phyloP scores from a whole-genome alignment of 2,113 vertebrate genomes.

The Naja naja region DNA sequence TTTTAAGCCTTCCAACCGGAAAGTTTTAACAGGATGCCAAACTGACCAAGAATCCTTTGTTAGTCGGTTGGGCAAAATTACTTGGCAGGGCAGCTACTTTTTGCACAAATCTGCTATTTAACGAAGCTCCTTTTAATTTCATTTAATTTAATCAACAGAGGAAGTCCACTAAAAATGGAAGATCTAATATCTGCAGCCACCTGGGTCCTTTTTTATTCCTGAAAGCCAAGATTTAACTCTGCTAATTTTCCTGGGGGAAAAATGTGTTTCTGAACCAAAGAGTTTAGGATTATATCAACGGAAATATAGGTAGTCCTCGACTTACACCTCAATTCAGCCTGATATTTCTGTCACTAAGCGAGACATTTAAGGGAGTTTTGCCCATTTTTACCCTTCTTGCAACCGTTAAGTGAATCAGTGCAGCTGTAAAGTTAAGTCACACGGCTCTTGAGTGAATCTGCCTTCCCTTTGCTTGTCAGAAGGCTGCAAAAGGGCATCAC shows the following conservation, averaged over 20 bases:
- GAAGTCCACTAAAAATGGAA: neutral
- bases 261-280: neutral
- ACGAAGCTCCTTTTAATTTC: neutral
- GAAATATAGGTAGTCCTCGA: neutral
- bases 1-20: neutral
- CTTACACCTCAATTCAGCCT: neutral
- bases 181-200: neutral
- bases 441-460: neutral
- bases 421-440: neutral
- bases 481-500: neutral
- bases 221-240: neutral
- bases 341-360: neutral
- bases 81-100: neutral
- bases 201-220: neutral
- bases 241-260: neutral
- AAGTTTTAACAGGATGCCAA: neutral
- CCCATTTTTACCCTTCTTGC: neutral
- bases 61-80: neutral
- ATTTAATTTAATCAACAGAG: neutral
- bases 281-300: neutral
- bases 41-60: neutral
- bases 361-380: neutral
- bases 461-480: neutral
- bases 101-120: neutral
- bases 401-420: neutral